Percentiles rank a stretch among this genome's conserved stretches.
Evolutionary conservation across 2,113 vertebrate genomes (phyloP).

Genomic region (Bolborhynchus lineola): DNA sequence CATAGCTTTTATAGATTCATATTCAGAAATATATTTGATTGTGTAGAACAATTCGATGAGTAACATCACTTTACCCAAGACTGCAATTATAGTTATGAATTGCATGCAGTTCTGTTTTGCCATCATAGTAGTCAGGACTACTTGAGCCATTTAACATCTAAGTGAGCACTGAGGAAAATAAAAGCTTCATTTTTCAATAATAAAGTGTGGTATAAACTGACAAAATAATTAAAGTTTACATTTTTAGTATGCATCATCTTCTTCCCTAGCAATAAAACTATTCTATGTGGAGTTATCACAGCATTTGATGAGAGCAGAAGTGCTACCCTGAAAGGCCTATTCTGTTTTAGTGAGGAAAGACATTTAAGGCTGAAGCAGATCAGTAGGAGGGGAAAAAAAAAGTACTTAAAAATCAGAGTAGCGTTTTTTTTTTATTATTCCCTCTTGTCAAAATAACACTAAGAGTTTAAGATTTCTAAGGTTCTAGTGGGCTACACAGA

Average conservation of each 20-base stretch:
- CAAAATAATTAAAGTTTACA: slow-evolving; percentile 10
- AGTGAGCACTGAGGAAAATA: not conserved
- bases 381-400: not conserved
- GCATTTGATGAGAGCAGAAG: not conserved
- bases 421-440: not conserved
- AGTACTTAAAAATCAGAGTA: not conserved
- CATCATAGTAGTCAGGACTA: not conserved
- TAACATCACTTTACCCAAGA: not conserved
- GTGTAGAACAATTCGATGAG: slow-evolving; percentile 22
- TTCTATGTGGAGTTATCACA: not conserved
- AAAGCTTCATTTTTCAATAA: not conserved
- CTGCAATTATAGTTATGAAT: not conserved
- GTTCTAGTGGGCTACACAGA: not conserved
- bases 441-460: not conserved
- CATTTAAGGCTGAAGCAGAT: not conserved
- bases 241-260: not conserved
- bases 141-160: not conserved
- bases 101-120: not conserved
- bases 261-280: not conserved
- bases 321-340: not conserved
- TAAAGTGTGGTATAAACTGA: not conserved
- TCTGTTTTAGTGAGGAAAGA: not conserved
- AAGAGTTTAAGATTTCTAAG: not conserved
- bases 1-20: slow-evolving; percentile 26
- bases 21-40: not conserved